Evolutionary conservation across 2,888 invertebrate species (phyloP), one percentile per base, ranked within the genome.

Genomic region (Drosophila kuntzei): DNA sequence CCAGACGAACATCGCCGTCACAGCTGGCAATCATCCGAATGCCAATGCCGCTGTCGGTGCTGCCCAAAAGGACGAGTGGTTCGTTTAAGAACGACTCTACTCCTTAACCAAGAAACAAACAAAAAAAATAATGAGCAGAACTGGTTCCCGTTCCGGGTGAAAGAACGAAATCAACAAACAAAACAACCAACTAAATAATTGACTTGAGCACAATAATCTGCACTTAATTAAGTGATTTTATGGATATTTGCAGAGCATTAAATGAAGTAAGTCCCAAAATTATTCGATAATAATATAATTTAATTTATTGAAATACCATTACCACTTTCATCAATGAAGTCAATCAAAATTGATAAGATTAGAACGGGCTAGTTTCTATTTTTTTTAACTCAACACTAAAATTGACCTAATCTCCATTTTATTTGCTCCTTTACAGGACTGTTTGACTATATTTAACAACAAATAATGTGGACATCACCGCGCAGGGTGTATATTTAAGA

Each of bases 41-140:
- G 88, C 82, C 76, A 84, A 86, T 51, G 83, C 87, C 67, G 46
- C 86, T 41, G 90, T 82, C 58, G 66, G 83, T 55, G 83, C 95
- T 94, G 95, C 94, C 93, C 95, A 97, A 94, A 97, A 97, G 93
- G 97, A 97, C 94, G 97, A 97, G 94, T 97, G 97, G 97, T 97
- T 96, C 94, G 97, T 97, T 94, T 95, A 90, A 76, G 66, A 64
- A 34, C 36, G 7, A 12, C 22, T 36, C 44, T 8, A 2, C 16
- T 44, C 43, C 22, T 41, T 20, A 37, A 4, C 4, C 16, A 37
- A 37, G 16, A 37, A 9, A 14, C 7, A 34, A 34, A 7, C 14
- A 2, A 6, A 5, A 2, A 41, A 37, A 37, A 9, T 3, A 2
- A 11, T 2, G 18, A 41, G 20, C n/a, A 12, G 41, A 37, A 51